Evolutionary conservation across 2,113 vertebrate species (phyloP).

Genomic region (Chlorodrepanis virens): DNA sequence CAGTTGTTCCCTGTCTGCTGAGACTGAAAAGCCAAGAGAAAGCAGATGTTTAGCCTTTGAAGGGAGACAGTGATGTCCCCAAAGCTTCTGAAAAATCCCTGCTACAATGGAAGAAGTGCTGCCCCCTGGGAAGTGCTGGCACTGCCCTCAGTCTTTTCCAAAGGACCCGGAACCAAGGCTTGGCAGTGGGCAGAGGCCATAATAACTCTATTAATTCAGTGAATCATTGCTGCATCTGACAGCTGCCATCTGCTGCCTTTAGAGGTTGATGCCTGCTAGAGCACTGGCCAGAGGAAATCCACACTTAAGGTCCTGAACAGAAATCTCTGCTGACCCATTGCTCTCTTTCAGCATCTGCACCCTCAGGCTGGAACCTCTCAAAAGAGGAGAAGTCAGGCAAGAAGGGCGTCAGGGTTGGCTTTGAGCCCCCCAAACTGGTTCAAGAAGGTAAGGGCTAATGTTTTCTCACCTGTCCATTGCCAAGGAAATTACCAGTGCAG

Average conservation of each 20-base stretch:
- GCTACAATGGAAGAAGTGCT: background rate
- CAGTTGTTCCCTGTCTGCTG: background rate
- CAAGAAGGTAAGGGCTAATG: no score
- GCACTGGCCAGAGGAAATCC: no score
- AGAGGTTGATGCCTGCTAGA: no score
- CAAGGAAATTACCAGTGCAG: background rate
- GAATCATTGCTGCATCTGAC: background rate
- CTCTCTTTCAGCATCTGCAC: no score
- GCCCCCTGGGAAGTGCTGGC: rapidly evolving
- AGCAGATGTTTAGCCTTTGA: rapidly evolving
- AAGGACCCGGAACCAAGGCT: no score
- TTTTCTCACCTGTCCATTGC: background rate
- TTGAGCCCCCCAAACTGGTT: rapidly evolving
- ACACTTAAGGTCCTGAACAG: rapidly evolving
- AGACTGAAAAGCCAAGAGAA: background rate
- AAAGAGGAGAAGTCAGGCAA: no score
- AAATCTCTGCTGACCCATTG: background rate
- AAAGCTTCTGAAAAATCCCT: background rate
- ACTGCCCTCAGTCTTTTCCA: no score
- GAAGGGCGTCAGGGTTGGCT: no score
- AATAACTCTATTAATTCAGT: background rate
- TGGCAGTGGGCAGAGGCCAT: rapidly evolving
- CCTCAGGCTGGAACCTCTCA: background rate
- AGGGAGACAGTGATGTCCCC: no score
- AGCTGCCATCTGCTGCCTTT: background rate